phyloP scores from a whole-genome alignment of 2,113 vertebrate species.

The Apeltes quadracus region DNA sequence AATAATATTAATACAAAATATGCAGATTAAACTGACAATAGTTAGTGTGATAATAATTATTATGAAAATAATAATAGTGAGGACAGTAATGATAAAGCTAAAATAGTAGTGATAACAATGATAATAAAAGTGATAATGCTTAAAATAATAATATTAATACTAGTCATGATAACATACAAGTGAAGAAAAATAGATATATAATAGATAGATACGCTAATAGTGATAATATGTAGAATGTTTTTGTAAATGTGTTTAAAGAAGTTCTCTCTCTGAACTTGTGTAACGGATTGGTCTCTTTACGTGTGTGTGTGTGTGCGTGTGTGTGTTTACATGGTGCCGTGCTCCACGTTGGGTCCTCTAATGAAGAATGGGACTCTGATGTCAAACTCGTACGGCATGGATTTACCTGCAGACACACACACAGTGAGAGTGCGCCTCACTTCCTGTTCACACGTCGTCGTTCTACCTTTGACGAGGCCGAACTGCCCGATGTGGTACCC shows the following conservation, averaged over 20 bases:
- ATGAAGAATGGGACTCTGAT: slow-evolving; percentile 96
- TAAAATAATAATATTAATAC: too few relatives aligned
- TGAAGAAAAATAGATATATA: too few relatives aligned
- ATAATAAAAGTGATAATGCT: too few relatives aligned
- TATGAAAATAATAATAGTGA: background rate
- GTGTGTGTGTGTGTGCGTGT: background rate
- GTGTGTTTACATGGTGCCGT: slow-evolving; percentile 83
- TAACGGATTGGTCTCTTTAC: slow-evolving; percentile 21
- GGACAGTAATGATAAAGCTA: background rate
- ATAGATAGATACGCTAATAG: too few relatives aligned
- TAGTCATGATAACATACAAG: too few relatives aligned
- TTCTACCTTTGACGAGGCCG: slow-evolving; percentile 92
- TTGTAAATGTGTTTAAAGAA: background rate
- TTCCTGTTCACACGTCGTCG: background rate
- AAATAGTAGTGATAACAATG: too few relatives aligned
- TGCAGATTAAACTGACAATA: background rate
- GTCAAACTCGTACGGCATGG: slow-evolving; percentile 98
- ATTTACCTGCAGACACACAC: slow-evolving; percentile 79
- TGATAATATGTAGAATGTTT: too few relatives aligned
- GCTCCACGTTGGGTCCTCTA: slow-evolving; percentile 94
- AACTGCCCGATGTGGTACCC: slow-evolving; percentile 98
- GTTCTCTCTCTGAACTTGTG: slow-evolving; percentile 30
- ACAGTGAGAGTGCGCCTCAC: background rate
- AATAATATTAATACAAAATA: background rate
- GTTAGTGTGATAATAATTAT: background rate